phyloP scores from a whole-genome alignment of 2,888 invertebrate species.

The Periphyllus acericola region DNA sequence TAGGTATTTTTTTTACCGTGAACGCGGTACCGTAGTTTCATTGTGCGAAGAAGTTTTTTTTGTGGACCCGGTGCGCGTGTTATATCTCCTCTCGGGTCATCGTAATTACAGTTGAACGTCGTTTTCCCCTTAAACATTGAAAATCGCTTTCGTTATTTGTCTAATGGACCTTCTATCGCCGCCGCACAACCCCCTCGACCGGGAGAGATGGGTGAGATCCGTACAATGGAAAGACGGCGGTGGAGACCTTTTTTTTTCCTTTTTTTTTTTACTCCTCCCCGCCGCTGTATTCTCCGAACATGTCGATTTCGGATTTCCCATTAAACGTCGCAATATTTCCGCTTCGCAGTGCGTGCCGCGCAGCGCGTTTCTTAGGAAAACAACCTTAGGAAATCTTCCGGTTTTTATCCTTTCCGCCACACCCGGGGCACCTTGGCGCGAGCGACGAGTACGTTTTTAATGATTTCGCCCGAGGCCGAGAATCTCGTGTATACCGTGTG shows the following conservation, averaged over 20 bases:
- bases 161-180: conserved; percentile 41
- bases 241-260: not conserved
- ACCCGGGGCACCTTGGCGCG: not conserved
- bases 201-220: not conserved
- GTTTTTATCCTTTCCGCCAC: not conserved
- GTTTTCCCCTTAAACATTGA: conserved; percentile 46
- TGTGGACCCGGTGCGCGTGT: not conserved
- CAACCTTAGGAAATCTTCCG: conserved; percentile 42
- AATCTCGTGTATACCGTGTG: not conserved
- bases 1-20: too few relatives aligned
- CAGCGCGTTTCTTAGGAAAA: conserved; percentile 44
- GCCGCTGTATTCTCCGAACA: not conserved
- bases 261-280: not conserved
- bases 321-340: conserved; percentile 59
- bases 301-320: conserved; percentile 43
- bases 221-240: not conserved
- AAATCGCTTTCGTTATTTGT: conserved; percentile 58
- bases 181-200: not conserved
- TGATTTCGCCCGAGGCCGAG: conserved; percentile 50
- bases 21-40: not conserved
- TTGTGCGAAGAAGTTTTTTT: not conserved
- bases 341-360: conserved; percentile 49
- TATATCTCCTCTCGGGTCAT: not conserved
- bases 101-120: conserved; percentile 29
- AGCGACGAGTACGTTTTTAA: conserved; percentile 42